These are phyloP conservation scores for Subacronicta megacephala DNA, from an alignment of 2,888 invertebrate genomes.

Conservation along the genomic window DNA sequence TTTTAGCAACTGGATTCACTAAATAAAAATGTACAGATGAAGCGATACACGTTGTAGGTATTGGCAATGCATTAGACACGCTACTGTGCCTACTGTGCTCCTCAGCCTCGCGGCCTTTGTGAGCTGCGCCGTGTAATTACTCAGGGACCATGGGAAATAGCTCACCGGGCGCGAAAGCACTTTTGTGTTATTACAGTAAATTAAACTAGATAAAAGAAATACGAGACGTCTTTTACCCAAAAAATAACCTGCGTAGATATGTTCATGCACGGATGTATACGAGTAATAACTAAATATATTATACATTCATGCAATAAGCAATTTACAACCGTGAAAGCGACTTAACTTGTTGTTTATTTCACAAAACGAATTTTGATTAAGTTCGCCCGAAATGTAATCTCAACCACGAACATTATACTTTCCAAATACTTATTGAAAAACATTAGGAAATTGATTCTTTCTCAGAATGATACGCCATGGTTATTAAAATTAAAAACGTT, in stretches of 20 bases:
- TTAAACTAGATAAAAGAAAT: conserved; percentile 69
- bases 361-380: no score
- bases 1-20: no score
- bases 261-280: neutral
- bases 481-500: no score
- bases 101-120: conserved; percentile 76
- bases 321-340: no score
- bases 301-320: no score
- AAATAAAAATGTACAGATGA: neutral
- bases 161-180: conserved; percentile 77
- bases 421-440: no score
- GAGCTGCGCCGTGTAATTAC: conserved; percentile 83
- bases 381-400: no score
- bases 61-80: conserved; percentile 67
- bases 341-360: no score
- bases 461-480: no score
- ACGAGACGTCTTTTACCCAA: conserved; percentile 20
- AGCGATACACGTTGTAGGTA: conserved; percentile 20
- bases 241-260: neutral
- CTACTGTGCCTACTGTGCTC: conserved; percentile 54
- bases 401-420: no score
- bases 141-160: conserved; percentile 86
- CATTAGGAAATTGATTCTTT: no score
- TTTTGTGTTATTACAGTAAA: conserved; percentile 80
- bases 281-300: no score